Evolutionary conservation across 30 jellyfish, hydroid and myxozoan species (phyloP), one percentile per base, ranked within the genome.

Genomic region (Aurelia aurita): DNA sequence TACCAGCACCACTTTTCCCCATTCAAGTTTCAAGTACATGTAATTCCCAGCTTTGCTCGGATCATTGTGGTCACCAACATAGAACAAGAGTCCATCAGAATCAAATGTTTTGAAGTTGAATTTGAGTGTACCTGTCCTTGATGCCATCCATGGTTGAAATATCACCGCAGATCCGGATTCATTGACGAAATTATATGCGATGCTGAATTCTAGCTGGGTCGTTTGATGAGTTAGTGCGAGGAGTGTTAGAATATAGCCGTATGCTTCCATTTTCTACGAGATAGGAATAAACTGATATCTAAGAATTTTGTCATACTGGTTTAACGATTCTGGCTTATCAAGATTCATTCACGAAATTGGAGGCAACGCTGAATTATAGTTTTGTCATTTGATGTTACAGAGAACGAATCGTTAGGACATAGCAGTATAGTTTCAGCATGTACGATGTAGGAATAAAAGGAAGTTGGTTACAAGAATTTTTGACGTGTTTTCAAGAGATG

Each of bases 81-180:
- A 76, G 22, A 87, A 75, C 54, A 87, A 29, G 2, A 87, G 87
- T 6, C 96, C 96, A 35, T 87, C 89, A 27, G 90, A 54, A 63
- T 66, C 81, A 35, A 71, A 70, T 53, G 96, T 77, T 53, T 87
- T 87, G 83, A 87, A 87, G 77, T 76, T 87, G 75, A 87, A 61
- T 27, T 75, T 87, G 71, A 87, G 69, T 58, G 87, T 66, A 4
- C 96, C 96, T 16, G 80, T 87, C 34, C 45, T 64, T 16, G 96
- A 79, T 25, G 96, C 96, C 35, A 45, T 28, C 96, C 96, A 87
- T 8, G 90, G 96, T 34, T 76, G 83, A 68, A 57, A 87, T 25
- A 49, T 54, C 5, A 80, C 90, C 19, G 43, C 58, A 4, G 96
- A 87, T 16, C 85, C 91, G 34, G 85, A 66, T 27, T 34, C 72